Base-by-base conservation (phyloP, 2,797 vertebrate species). In the Champsocephalus gunnari region DNA sequence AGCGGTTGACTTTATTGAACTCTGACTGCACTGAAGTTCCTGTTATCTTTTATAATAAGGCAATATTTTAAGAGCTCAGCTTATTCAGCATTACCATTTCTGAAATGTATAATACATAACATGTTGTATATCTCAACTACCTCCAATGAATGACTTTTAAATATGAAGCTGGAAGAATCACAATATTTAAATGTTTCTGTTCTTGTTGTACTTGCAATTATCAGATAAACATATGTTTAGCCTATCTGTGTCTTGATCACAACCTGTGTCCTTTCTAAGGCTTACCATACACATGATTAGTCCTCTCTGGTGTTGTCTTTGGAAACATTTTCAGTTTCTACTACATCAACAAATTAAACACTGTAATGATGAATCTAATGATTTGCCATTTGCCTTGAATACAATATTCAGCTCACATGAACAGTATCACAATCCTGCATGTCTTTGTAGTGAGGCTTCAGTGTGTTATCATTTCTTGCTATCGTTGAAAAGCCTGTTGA, bases 401-500 rank as follows among this genome's bases (percentile, higher is more conserved):
- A 2, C 12, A 17, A 45, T n/a, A 59, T 62, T 59, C 24, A 3
- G 12, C 65, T 58, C 59, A 53, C 49, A 60, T 38, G 9, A 6
- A 38, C 41, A 16, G 6, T 11, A 32, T 51, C 19, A 55, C 4
- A 43, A 4, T 16, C 13, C 28, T 62, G 10, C 21, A n/a, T 12
- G 56, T 57, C 9, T 74, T 55, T 17, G 32, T 54, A 69, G 49
- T 34, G 54, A 38, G 45, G 45, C 50, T 47, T 51, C 34, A 32
- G n/a, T 51, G 47, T 77, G 53, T 21, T 21, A 5, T 66, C 11
- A 63, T 57, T 61, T 67, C 43, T 41, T 24, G 6, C 17, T 60
- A 8, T 11, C 50, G 50, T 69, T 66, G 9, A 53, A 60, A 38
- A 45, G 54, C 60, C 19, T 50, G 48, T 63, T 74, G 66, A 79